phyloP scores from a whole-genome alignment of 2,113 vertebrate species.

The Orthonyx spaldingii region DNA sequence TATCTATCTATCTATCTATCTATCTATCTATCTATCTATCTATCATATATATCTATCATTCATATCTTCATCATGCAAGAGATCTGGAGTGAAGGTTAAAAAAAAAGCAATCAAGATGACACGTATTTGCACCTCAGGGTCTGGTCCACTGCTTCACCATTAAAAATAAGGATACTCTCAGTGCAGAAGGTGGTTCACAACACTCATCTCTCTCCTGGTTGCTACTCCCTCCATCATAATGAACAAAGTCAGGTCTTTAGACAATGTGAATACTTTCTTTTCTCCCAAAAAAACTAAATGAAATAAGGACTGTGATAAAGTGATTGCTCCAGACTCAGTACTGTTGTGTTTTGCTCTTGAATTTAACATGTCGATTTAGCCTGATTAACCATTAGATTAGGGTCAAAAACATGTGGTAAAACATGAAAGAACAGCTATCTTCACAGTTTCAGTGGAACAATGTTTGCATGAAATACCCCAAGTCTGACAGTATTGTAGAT shows the following conservation, averaged over 20 bases:
- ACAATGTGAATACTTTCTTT: background rate
- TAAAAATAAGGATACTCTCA: background rate
- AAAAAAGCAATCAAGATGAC: background rate
- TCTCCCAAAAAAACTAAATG: background rate
- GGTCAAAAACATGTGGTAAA: background rate
- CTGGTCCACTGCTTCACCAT: background rate
- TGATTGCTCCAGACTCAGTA: background rate
- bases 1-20: too few species aligned
- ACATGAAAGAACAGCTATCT: background rate
- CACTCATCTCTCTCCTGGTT: background rate
- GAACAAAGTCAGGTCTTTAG: background rate
- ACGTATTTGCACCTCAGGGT: background rate
- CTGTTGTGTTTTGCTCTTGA: background rate
- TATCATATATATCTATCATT: too few species aligned
- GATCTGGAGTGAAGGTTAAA: background rate
- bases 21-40: too few species aligned
- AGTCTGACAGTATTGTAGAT: background rate
- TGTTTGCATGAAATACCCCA: background rate
- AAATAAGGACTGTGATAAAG: background rate
- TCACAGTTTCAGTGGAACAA: background rate
- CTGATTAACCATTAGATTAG: background rate
- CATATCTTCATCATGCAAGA: background rate
- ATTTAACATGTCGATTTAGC: background rate
- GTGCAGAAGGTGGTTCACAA: background rate
- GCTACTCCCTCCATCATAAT: background rate